Base-by-base conservation (phyloP, 1,140 invertebrate species). In the Archivesica marissinica region DNA sequence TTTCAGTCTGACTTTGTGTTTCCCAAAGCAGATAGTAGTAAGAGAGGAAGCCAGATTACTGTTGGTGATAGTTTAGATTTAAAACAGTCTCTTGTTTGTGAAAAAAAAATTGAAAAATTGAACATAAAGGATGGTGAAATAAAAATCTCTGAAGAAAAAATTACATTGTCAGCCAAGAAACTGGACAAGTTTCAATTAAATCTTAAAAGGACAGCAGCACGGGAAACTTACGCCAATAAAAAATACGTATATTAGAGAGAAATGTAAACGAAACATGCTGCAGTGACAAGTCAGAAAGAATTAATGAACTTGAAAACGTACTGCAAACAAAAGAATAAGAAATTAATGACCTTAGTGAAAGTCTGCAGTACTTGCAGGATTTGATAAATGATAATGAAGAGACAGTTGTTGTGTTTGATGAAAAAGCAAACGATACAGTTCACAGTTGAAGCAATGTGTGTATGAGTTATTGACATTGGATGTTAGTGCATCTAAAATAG, bases 401-500 rank as follows among this genome's bases (percentile, higher is more conserved):
- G 17, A 56, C 3, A 38, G 47, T 54, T 20, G 23, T 23, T 41
- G 7, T 75, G 9, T 75, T 28, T 75, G 72, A 54, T 75, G 72
- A 6, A 20, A 75, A 28, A 54, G 72, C 54, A 54, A 56, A 23
- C 30, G 33, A 50, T 75, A 74, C 20, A 50, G 13, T 30, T 20
- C 70, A 44, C 7, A 50, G 15, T 50, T 50, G 23, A 75, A 75
- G 28, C 25, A 75, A 15, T 75, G 72, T 75, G 72, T 75, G 3
- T 54, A 75, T 28, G 52, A 61, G 38, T 23, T 59, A 30, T 61
- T 61, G 52, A 76, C 47, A 76, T 28, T 76, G 3, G 56, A 76
- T 56, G 74, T 56, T 25, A 39, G 75, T 77, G 75, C 75, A 56
- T 77, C 75, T n/a, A 77, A 77, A 77, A 54, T 77, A 15, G 75